phyloP scores from a whole-genome alignment of 2,797 vertebrate species.

The Decapterus maruadsi region DNA sequence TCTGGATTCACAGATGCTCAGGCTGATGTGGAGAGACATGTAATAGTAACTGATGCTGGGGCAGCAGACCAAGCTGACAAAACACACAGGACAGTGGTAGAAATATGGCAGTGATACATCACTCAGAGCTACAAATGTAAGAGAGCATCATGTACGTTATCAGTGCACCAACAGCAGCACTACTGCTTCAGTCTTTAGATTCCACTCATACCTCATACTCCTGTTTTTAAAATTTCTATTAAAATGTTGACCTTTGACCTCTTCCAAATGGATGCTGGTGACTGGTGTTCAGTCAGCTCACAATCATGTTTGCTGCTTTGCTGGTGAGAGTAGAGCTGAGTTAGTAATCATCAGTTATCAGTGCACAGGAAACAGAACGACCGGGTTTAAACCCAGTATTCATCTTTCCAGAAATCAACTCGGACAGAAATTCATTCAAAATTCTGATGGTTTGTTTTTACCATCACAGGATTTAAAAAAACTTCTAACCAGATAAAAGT shows the following conservation, averaged over 20 bases:
- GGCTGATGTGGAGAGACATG: background rate
- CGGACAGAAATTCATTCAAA: background rate
- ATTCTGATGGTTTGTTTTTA: background rate
- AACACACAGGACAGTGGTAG: background rate
- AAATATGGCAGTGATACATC: background rate
- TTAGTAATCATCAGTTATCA: background rate
- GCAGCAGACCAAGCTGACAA: background rate
- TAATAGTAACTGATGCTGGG: background rate
- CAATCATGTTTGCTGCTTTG: background rate
- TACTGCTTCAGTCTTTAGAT: background rate
- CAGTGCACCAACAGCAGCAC: background rate
- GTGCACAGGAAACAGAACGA: background rate
- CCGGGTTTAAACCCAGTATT: too few species aligned
- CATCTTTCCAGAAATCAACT: background rate
- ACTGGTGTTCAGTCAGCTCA: conserved; percentile 4
- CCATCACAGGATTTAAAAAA: background rate
- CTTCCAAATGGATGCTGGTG: too few species aligned
- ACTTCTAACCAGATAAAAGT: background rate
- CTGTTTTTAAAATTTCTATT: background rate
- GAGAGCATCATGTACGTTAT: background rate
- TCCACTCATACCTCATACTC: background rate
- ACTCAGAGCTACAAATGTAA: background rate
- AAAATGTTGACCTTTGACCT: background rate
- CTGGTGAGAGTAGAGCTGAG: background rate
- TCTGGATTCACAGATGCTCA: background rate